phyloP scores from a whole-genome alignment of 2,797 vertebrate genomes.

The Nyctibius grandis region DNA sequence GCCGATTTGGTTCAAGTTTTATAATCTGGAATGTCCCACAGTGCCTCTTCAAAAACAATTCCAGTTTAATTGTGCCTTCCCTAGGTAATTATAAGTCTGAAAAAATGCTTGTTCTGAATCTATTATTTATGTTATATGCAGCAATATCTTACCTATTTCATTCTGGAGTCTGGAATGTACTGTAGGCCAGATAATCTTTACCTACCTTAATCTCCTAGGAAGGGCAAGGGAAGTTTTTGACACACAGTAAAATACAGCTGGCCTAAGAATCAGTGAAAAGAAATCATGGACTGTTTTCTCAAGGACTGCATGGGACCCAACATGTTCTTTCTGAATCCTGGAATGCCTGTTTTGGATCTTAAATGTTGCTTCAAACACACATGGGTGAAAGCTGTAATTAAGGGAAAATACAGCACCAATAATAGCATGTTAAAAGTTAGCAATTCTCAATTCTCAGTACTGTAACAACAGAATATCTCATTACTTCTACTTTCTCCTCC shows the following conservation, averaged over 20 bases:
- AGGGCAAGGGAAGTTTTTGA: not conserved
- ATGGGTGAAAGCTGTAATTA: constrained; percentile 45
- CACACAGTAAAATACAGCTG: not conserved
- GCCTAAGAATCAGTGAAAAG: not conserved
- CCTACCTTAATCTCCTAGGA: not conserved
- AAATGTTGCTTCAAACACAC: constrained; percentile 25
- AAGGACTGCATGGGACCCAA: not conserved
- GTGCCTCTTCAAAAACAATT: not conserved
- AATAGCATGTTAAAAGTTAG: constrained; percentile 62
- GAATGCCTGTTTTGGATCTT: constrained; percentile 9
- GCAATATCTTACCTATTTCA: not conserved
- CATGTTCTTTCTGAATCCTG: not conserved
- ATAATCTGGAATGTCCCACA: not conserved
- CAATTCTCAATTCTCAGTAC: constrained; percentile 58
- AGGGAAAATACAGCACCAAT: constrained; percentile 41
- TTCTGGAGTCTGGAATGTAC: not conserved
- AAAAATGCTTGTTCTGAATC: not conserved
- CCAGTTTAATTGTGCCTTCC: not conserved
- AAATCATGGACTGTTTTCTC: not conserved
- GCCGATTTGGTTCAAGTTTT: constrained; percentile 28
- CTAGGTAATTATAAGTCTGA: not conserved
- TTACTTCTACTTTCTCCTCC: constrained; percentile 40
- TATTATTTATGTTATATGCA: not conserved
- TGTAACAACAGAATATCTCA: constrained; percentile 51
- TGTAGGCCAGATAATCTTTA: not conserved